phyloP scores from a whole-genome alignment of 2,113 vertebrate species.

The Gracilinanus agilis region DNA sequence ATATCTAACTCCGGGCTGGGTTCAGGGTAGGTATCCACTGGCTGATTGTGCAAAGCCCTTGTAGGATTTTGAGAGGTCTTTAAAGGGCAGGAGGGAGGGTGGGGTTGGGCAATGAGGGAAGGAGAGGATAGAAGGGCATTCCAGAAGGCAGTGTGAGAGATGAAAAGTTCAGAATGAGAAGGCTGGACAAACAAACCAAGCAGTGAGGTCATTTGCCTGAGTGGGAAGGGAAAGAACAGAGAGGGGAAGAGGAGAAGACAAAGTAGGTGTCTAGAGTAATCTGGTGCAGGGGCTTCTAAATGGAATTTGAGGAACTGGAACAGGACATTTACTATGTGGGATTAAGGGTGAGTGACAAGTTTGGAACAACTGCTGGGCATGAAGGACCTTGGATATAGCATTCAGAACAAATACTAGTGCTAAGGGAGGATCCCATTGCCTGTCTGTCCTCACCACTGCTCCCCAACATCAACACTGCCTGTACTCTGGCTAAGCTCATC shows the following conservation, averaged over 20 bases:
- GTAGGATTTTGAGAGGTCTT: background rate
- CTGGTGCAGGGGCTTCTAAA: background rate
- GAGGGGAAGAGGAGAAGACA: background rate
- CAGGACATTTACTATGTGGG: background rate
- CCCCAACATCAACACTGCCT: background rate
- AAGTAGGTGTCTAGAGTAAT: background rate
- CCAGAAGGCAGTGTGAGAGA: constrained; percentile 6
- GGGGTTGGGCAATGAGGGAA: background rate
- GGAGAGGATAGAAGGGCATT: background rate
- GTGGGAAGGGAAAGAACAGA: background rate
- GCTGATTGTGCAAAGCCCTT: background rate
- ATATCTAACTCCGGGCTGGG: background rate
- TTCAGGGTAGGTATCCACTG: background rate
- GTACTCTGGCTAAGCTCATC: background rate
- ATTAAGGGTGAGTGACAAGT: constrained; percentile 1
- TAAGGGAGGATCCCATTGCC: background rate
- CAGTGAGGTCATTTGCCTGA: background rate
- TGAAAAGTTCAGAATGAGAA: constrained; percentile 5
- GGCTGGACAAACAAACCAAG: background rate
- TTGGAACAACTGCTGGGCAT: background rate
- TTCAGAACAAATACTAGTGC: background rate
- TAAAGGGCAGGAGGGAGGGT: background rate
- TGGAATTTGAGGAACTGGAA: constrained; percentile 4
- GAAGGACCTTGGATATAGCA: background rate
- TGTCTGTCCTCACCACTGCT: background rate